Evolutionary conservation across 2,888 invertebrate species (phyloP).

Genomic region (Anticlea derivata): DNA sequence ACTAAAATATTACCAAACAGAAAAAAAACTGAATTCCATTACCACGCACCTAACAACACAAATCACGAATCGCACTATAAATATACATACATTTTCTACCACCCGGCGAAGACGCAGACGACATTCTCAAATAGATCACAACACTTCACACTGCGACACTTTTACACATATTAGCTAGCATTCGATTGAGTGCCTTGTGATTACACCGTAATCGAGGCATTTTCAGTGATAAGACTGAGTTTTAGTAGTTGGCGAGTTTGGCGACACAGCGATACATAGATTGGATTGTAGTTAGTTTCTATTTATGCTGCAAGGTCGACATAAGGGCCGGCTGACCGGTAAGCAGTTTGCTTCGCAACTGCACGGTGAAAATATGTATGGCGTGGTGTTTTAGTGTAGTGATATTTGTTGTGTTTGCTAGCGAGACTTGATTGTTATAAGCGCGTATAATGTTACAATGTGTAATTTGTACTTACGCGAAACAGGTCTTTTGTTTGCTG

Average conservation of each 20-base stretch:
- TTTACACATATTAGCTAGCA: slow-evolving; percentile 64
- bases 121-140: slow-evolving; percentile 70
- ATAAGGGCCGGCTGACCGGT: slow-evolving; percentile 60
- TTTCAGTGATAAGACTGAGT: slow-evolving; percentile 76
- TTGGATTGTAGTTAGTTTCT: slow-evolving; percentile 41
- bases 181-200: slow-evolving; percentile 60
- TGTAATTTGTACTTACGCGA: slow-evolving; percentile 1
- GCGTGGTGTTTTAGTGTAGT: slow-evolving; percentile 23
- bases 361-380: slow-evolving; percentile 40
- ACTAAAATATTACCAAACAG: not conserved
- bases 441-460: not conserved
- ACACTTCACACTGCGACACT: slow-evolving; percentile 60
- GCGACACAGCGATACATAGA: slow-evolving; percentile 58
- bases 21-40: slow-evolving; percentile 17
- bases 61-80: slow-evolving; percentile 45
- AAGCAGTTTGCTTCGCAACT: slow-evolving; percentile 45
- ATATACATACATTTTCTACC: slow-evolving; percentile 75
- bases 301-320: slow-evolving; percentile 74
- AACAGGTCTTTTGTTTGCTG: slow-evolving; percentile 2
- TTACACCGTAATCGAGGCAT: slow-evolving; percentile 76
- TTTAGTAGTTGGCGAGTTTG: slow-evolving; percentile 62
- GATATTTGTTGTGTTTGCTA: slow-evolving; percentile 16
- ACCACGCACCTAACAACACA: slow-evolving; percentile 32
- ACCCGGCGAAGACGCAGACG: slow-evolving; percentile 66
- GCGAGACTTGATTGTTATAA: not conserved